A percentile compares a stretch with the other conserved stretches of the same genome.
Evolutionary conservation across 1,140 invertebrate genomes (phyloP).

Genomic region (Ridgeia piscesae): DNA sequence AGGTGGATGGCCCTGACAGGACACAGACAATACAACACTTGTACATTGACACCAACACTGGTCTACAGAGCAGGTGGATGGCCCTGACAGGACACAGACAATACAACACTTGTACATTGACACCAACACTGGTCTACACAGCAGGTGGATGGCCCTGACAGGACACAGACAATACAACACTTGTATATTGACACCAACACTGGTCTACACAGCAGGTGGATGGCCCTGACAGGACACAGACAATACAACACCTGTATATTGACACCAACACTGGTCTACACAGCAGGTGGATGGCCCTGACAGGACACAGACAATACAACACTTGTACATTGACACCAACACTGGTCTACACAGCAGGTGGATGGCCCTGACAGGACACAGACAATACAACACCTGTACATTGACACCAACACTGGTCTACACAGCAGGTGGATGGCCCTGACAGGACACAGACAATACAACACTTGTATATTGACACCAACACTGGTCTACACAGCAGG

Average conservation of each 20-base stretch:
- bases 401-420: neutral
- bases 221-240: neutral
- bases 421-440: constrained; percentile 5
- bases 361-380: neutral
- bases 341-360: neutral
- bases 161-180: neutral
- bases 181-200: neutral
- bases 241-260: neutral
- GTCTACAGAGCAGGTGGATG: neutral
- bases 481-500: neutral
- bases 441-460: neutral
- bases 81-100: neutral
- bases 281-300: constrained; percentile 6
- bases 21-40: neutral
- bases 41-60: neutral
- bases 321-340: neutral
- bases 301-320: neutral
- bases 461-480: neutral
- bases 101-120: too few species aligned
- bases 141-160: constrained; percentile 1
- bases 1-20: neutral
- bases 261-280: neutral
- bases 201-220: neutral
- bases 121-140: neutral
- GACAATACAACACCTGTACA: neutral